A percentile compares a stretch with the other conserved stretches of the same genome.
These are phyloP conservation scores for Elgonia sp. DNA, from an alignment of 2,888 invertebrate species.

Conservation along the genomic window DNA sequence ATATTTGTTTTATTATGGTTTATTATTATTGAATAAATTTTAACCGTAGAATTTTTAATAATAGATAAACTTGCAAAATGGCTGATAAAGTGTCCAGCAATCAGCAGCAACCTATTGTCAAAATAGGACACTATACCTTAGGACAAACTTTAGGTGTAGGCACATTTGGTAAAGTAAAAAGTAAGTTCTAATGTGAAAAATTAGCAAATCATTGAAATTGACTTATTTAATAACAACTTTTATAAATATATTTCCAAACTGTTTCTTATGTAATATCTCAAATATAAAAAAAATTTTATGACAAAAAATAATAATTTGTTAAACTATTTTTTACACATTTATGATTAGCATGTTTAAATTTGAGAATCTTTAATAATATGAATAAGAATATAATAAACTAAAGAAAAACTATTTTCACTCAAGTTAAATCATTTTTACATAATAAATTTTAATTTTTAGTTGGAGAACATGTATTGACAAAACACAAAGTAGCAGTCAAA, in stretches of 20 bases:
- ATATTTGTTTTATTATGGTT: too few relatives aligned
- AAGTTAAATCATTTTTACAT: background rate
- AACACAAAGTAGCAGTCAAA: constrained; percentile 99
- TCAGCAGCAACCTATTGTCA: constrained; percentile 92
- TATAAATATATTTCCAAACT: too few relatives aligned
- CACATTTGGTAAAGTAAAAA: constrained; percentile 99
- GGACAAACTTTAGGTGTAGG: constrained; percentile 98
- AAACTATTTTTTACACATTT: too few relatives aligned
- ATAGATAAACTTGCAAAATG: constrained; percentile 78
- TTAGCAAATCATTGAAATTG: background rate
- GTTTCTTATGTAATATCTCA: too few relatives aligned
- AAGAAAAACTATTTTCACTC: too few relatives aligned
- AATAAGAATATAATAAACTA: too few relatives aligned
- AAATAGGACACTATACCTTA: constrained; percentile 98
- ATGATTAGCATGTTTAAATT: too few relatives aligned
- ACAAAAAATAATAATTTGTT: too few relatives aligned
- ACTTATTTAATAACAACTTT: too few relatives aligned
- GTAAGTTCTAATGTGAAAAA: constrained; percentile 87
- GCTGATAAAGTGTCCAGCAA: constrained; percentile 82
- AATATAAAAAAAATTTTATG: too few relatives aligned
- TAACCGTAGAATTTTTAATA: constrained; percentile 46
- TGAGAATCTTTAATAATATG: too few relatives aligned
- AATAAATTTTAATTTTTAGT: constrained; percentile 87
- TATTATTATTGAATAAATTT: too few relatives aligned
- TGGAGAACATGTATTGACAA: constrained; percentile 98